Percentiles rank a stretch among this genome's conserved stretches.
phyloP scores from a whole-genome alignment of 2,888 invertebrate genomes.

The Vannuccia rotundouncinata region DNA sequence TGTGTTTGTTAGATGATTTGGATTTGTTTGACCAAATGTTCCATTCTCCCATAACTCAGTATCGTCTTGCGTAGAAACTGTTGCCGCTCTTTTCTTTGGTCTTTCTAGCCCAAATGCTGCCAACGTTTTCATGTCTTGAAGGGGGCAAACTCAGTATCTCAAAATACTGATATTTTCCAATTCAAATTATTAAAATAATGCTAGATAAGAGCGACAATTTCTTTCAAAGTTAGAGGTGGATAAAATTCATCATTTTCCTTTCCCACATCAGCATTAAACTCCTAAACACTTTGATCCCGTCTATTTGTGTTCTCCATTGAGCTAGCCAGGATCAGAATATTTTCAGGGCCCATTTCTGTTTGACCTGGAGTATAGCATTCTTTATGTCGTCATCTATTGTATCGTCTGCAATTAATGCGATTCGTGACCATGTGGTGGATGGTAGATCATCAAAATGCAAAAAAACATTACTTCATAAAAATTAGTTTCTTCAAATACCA shows the following conservation, averaged over 20 bases:
- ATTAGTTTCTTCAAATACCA: conserved; percentile 8
- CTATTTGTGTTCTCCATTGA: conserved; percentile 15
- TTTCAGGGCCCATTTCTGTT: background rate
- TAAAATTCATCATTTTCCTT: background rate
- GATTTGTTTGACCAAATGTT: no score
- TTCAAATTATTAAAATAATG: no score
- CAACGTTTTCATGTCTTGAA: background rate
- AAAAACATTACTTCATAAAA: background rate
- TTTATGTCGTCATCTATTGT: conserved; percentile 15
- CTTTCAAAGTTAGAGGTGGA: no score
- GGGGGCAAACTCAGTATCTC: background rate
- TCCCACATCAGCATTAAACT: conserved; percentile 7
- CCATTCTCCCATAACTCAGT: background rate
- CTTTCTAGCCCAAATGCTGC: background rate
- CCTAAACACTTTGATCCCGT: conserved; percentile 6
- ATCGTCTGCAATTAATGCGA: background rate
- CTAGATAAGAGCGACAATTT: no score
- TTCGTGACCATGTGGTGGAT: background rate
- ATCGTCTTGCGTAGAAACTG: background rate
- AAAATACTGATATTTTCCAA: conserved; percentile 13
- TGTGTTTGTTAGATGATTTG: conserved; percentile 11
- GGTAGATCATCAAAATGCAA: background rate
- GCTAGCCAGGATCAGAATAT: background rate
- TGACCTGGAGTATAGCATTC: background rate
- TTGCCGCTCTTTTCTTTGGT: background rate